Base-by-base conservation (phyloP, 2,888 invertebrate species). In the Lasioglossum zephyrum region DNA sequence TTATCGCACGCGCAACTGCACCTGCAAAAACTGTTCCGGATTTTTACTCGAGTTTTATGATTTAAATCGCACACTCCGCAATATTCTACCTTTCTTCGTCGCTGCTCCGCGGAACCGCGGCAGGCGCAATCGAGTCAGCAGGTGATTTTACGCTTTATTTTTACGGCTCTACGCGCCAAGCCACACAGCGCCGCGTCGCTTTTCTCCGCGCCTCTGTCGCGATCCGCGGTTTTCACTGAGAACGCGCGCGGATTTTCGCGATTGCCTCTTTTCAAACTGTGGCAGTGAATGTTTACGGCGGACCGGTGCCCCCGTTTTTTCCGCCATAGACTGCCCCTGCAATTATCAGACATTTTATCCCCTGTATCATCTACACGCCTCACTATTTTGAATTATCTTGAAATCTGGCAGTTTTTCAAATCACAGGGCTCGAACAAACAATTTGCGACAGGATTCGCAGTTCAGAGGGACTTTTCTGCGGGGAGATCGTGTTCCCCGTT, bases 21-120 rank as follows among this genome's bases (percentile, higher is more conserved):
- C 39, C 83, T 47, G 86, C 87, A 86, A 89, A 82, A 91, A 85
- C 79, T 77, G 75, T 79, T 77, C 81, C 82, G 87, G 90, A 92
- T 91, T 94, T 94, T 94, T 93, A 94, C 94, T 94, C 86, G 90
- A 91, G 86, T 95, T 94, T 94, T 94, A 95, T 94, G 94, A 94
- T 95, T 94, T 92, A 93, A 95, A 94, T 94, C 92, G 93, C 94
- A 91, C 89, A 91, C 92, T 92, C 92, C 90, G 94, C 93, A 91
- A 91, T 93, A 94, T 93, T 94, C 92, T 86, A 82, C 79, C 74
- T 13, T 79, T 75, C 72, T 79, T 26, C 60, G 9, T 39, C 16
- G 4, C 60, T 22, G 70, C 0, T 4, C 13, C 36, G 22, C 22
- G 41, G 9, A 4, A 57, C 72, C 53, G 63, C 47, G 44, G 79